A percentile compares a stretch with the other conserved stretches of the same genome.
Evolutionary conservation across 2,113 vertebrate genomes (phyloP).

Genomic region (Gymnocephalus cernua): DNA sequence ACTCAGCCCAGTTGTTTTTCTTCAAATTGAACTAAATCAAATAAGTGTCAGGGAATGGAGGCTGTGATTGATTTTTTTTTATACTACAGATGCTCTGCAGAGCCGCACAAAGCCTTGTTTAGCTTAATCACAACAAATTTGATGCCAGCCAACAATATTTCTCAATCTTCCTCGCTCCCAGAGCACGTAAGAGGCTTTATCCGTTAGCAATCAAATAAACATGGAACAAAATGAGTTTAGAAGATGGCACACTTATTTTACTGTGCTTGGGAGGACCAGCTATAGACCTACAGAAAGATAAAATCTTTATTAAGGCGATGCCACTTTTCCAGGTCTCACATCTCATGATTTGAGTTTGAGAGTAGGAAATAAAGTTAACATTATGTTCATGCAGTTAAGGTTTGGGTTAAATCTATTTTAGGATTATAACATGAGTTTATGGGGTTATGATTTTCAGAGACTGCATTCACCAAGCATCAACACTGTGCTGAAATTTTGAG

Average conservation of each 20-base stretch:
- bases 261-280: neutral
- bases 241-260: neutral
- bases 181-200: conserved; percentile 60
- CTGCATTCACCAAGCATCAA: neutral
- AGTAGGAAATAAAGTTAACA: neutral
- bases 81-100: conserved; percentile 63
- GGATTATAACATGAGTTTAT: neutral
- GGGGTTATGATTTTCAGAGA: neutral
- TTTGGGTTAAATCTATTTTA: neutral
- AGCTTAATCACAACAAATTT: conserved; percentile 78
- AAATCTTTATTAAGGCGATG: neutral
- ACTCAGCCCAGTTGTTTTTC: conserved; percentile 64
- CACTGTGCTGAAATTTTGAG: neutral
- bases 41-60: conserved; percentile 75
- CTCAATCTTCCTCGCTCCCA: conserved; percentile 43
- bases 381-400: neutral
- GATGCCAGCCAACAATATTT: conserved; percentile 62
- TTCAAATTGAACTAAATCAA: conserved; percentile 80
- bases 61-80: conserved; percentile 79
- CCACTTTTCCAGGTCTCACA: neutral
- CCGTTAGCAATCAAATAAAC: conserved; percentile 37
- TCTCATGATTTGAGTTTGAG: neutral
- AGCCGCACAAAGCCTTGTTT: conserved; percentile 68
- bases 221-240: neutral
- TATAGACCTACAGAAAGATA: neutral